Conservation (phyloP, 2,113 vertebrate genomes). For the Ciconia maguari region DNA sequence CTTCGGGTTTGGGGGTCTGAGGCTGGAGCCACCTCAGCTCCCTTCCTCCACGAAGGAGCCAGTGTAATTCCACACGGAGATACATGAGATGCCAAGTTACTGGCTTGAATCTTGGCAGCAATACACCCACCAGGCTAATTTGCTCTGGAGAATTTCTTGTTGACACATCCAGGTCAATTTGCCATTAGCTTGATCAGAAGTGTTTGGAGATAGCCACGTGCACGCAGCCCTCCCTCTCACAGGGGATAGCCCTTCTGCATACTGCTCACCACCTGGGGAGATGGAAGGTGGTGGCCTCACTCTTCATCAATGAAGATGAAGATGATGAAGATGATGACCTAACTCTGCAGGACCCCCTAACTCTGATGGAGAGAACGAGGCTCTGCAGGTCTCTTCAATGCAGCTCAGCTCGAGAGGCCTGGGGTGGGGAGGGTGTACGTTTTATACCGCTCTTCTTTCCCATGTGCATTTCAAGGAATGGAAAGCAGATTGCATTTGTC, state of each 20-base stretch:
- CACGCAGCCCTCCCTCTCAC: neutral
- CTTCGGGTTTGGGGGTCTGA: neutral
- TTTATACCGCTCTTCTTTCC: neutral
- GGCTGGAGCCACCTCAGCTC: neutral
- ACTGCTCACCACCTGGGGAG: neutral
- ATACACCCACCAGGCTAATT: neutral
- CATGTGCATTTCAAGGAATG: neutral
- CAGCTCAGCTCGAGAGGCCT: neutral
- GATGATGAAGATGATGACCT: neutral
- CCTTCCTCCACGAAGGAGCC: neutral
- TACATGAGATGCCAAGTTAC: neutral
- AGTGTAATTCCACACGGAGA: neutral
- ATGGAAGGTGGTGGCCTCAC: neutral
- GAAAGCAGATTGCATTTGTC: neutral
- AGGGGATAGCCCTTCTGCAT: neutral
- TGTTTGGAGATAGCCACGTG: fast-evolving
- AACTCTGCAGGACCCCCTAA: neutral
- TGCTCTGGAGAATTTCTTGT: neutral
- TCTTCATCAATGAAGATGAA: neutral
- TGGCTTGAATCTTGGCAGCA: neutral
- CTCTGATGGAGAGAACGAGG: neutral
- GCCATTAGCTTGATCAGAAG: fast-evolving
- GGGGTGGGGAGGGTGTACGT: too few relatives aligned
- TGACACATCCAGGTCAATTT: too few relatives aligned
- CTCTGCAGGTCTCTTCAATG: neutral